Percentiles rank a stretch among this genome's conserved stretches.
Evolutionary conservation across 1,140 invertebrate species (phyloP).

Genomic region (Ooceraea biroi): DNA sequence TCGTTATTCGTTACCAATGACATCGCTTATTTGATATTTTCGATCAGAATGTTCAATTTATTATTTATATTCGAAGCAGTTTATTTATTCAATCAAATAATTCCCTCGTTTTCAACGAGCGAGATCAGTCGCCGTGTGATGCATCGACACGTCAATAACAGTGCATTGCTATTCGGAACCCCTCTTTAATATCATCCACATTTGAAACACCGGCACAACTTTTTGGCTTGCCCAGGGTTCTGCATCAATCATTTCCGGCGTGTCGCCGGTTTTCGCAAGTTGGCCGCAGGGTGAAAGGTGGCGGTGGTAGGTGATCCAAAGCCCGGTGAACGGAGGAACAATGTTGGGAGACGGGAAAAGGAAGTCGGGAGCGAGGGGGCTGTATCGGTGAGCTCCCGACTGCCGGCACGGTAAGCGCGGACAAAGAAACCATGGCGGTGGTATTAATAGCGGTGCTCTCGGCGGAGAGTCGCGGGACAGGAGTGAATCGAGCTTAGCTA

Average conservation of each 20-base stretch:
- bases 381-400: conserved; percentile 2
- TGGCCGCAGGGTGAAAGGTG: not conserved
- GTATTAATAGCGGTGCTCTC: conserved; percentile 55
- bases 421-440: conserved; percentile 55
- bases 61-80: too few species aligned
- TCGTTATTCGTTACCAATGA: too few species aligned
- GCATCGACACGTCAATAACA: too few species aligned
- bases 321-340: not conserved
- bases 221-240: not conserved
- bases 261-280: not conserved
- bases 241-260: not conserved
- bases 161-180: too few species aligned
- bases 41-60: too few species aligned
- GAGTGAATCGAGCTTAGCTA: conserved; percentile 30
- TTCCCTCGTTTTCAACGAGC: too few species aligned
- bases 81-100: too few species aligned
- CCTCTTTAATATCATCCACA: too few species aligned
- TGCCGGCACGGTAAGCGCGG: conserved; percentile 16
- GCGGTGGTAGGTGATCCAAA: not conserved
- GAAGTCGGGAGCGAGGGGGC: conserved; percentile 9
- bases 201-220: not conserved
- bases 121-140: too few species aligned
- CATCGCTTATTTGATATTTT: too few species aligned
- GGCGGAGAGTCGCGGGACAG: not conserved
- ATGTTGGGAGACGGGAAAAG: not conserved